A percentile compares a stretch with the other conserved stretches of the same genome.
Evolutionary conservation across 2,113 vertebrate genomes (phyloP).

Genomic region (Cygnus atratus): DNA sequence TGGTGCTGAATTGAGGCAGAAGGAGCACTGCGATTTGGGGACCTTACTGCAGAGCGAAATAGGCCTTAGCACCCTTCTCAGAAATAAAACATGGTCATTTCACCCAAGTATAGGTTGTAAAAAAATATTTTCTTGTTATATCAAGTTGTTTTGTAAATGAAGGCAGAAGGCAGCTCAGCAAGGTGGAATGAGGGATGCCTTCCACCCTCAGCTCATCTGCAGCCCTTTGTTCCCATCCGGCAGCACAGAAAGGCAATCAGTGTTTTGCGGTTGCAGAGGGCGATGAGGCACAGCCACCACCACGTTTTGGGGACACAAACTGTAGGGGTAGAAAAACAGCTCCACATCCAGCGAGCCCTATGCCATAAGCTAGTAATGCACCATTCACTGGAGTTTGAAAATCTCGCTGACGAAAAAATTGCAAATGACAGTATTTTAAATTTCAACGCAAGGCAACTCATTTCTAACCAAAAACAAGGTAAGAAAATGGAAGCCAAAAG

Average conservation of each 20-base stretch:
- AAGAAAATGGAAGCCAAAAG: background rate
- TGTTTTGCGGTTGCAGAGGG: accelerated
- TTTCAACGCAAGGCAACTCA: background rate
- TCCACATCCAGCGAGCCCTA: accelerated
- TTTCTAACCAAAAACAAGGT: background rate
- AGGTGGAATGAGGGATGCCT: background rate
- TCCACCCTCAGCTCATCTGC: background rate
- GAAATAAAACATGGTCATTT: accelerated
- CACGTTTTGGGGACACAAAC: background rate
- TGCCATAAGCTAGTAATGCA: accelerated
- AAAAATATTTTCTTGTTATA: background rate
- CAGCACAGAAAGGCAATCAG: background rate
- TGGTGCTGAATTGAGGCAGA: background rate
- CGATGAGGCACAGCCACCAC: background rate
- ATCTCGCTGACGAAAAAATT: background rate
- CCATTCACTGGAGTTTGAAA: background rate
- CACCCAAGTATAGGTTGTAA: accelerated
- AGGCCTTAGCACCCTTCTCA: background rate
- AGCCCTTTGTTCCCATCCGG: slow-evolving; percentile 14
- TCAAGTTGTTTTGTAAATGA: background rate
- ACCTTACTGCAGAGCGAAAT: background rate
- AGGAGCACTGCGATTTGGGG: background rate
- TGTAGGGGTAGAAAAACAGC: background rate
- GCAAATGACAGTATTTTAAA: background rate
- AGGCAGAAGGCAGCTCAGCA: accelerated